A percentile compares a stretch with the other conserved stretches of the same genome.
phyloP scores from a whole-genome alignment of 2,113 vertebrate genomes.

The Grus americana region DNA sequence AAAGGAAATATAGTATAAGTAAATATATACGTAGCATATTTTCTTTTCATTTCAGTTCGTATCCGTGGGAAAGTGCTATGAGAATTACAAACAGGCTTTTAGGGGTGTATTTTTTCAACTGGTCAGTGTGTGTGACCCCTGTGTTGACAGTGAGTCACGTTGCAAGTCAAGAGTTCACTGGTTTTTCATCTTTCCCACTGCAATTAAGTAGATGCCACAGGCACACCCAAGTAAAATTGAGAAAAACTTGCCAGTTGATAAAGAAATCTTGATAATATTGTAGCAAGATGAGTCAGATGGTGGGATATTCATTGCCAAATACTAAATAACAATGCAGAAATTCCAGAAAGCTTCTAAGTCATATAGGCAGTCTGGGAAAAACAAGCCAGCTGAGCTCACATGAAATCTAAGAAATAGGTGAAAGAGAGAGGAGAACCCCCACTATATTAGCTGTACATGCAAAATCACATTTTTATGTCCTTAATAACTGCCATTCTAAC shows the following conservation, averaged over 20 bases:
- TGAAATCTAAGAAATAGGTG: background rate
- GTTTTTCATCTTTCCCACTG: background rate
- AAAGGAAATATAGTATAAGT: background rate
- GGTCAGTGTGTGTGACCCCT: slow-evolving; percentile 1
- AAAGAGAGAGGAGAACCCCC: background rate
- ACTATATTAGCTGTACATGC: background rate
- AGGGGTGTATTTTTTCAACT: slow-evolving; percentile 34
- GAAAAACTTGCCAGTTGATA: background rate
- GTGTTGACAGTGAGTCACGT: slow-evolving; percentile 17
- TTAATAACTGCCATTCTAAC: background rate
- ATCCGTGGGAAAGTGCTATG: slow-evolving; percentile 31
- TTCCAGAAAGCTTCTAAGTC: background rate
- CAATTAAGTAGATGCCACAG: background rate
- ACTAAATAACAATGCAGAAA: background rate
- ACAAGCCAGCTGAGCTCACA: background rate
- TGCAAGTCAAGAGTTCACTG: slow-evolving; percentile 29
- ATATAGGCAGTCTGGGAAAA: background rate
- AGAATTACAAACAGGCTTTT: slow-evolving; percentile 2
- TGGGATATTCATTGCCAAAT: background rate
- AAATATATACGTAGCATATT: background rate
- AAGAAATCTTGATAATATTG: background rate
- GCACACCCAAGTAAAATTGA: background rate
- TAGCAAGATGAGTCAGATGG: background rate
- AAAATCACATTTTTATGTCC: background rate
- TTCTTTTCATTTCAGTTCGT: slow-evolving; percentile 16